Conservation (phyloP, 2,888 invertebrate genomes). For the Thecocarcelia acutangulata region DNA sequence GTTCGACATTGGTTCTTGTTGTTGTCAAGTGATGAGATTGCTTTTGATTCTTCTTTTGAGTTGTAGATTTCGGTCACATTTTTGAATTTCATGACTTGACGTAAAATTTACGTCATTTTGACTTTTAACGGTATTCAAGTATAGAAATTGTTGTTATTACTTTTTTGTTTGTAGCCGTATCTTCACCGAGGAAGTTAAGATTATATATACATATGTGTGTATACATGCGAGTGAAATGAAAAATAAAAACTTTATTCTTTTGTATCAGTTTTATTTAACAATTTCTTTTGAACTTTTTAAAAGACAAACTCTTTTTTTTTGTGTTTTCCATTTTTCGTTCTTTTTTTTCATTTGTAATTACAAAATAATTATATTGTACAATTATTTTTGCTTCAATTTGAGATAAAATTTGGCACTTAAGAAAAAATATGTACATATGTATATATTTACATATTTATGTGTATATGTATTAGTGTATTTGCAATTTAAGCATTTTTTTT, state of each 20-base stretch:
- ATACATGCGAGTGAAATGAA: too few relatives aligned
- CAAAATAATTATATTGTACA: neutral
- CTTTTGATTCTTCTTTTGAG: neutral
- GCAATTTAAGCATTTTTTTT: too few relatives aligned
- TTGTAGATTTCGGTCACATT: neutral
- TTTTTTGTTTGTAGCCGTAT: slow-evolving; percentile 2
- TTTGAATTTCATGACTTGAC: slow-evolving; percentile 72
- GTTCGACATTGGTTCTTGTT: slow-evolving; percentile 57
- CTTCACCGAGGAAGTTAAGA: slow-evolving; percentile 30
- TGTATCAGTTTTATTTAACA: slow-evolving; percentile 4
- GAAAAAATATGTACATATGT: too few relatives aligned
- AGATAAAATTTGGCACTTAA: too few relatives aligned
- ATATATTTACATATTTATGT: too few relatives aligned
- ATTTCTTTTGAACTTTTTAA: slow-evolving; percentile 25
- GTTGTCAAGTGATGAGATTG: slow-evolving; percentile 53
- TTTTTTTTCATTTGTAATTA: neutral
- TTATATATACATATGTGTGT: too few relatives aligned
- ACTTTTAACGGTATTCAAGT: slow-evolving; percentile 72
- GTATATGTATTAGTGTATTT: too few relatives aligned
- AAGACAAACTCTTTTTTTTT: slow-evolving; percentile 9
- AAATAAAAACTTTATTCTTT: neutral
- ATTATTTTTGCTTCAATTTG: neutral
- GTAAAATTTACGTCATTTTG: slow-evolving; percentile 76
- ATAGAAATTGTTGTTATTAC: slow-evolving; percentile 9
- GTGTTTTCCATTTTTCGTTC: neutral